These are phyloP conservation scores for Vollenhovia emeryi DNA, from an alignment of 1,140 invertebrate species.

Conservation along the genomic window DNA sequence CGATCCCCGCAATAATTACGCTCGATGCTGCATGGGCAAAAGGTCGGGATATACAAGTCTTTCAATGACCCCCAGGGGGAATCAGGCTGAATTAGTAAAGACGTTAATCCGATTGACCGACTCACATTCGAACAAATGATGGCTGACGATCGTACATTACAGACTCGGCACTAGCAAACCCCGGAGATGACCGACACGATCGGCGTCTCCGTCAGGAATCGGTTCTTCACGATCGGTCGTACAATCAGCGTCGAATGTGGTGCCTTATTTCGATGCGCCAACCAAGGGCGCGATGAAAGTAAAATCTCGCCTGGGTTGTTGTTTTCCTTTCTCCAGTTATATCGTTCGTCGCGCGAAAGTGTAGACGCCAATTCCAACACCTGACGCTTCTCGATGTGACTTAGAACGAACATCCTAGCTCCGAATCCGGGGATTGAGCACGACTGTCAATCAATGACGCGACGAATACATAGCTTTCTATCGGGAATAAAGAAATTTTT, in stretches of 20 bases:
- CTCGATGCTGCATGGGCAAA: conserved; percentile 21
- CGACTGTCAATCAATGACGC: conserved; percentile 40
- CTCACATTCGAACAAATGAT: not conserved
- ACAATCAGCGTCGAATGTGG: conserved; percentile 79
- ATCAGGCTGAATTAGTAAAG: conserved; percentile 11
- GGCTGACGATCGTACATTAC: conserved; percentile 32
- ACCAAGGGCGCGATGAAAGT: conserved; percentile 79
- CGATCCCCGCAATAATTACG: not conserved
- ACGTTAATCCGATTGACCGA: conserved; percentile 15
- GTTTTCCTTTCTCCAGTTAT: not conserved
- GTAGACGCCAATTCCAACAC: not conserved
- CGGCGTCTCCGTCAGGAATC: conserved; percentile 50
- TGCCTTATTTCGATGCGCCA: conserved; percentile 82
- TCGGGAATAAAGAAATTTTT: conserved; percentile 21
- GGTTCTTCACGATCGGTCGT: conserved; percentile 70
- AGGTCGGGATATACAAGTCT: conserved; percentile 32
- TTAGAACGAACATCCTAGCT: conserved; percentile 24
- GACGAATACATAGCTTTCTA: conserved; percentile 41
- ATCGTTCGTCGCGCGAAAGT: not conserved
- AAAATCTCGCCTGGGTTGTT: conserved; percentile 54
- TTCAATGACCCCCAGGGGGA: not conserved
- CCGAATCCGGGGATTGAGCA: not conserved
- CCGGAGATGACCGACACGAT: conserved; percentile 43
- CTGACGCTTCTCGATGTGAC: conserved; percentile 46
- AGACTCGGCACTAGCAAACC: not conserved